Evolutionary conservation across 1,140 invertebrate species (phyloP).

Genomic region (Magallana gigas): DNA sequence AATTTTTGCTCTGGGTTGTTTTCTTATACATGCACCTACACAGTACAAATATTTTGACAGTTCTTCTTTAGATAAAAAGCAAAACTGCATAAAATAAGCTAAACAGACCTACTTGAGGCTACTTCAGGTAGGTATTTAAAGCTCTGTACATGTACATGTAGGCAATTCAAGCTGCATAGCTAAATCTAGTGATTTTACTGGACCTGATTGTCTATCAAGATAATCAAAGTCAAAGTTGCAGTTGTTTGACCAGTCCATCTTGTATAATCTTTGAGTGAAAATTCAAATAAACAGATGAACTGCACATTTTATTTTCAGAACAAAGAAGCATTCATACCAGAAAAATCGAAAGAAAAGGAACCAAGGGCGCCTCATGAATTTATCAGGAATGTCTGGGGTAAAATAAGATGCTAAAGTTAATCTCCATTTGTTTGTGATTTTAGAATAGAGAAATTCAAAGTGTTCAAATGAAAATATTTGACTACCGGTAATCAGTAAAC

Average conservation of each 20-base stretch:
- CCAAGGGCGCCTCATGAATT: slow-evolving; percentile 91
- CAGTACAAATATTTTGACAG: too few species aligned
- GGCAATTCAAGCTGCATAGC: background rate
- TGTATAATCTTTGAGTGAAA: background rate
- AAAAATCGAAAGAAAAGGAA: slow-evolving; percentile 88
- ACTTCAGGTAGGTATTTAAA: background rate
- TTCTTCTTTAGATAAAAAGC: too few species aligned
- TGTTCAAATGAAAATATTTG: too few species aligned
- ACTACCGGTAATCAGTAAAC: too few species aligned
- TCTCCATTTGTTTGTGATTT: too few species aligned
- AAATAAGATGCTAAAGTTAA: background rate
- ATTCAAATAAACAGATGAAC: background rate
- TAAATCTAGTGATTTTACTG: background rate
- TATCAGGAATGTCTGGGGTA: slow-evolving; percentile 87
- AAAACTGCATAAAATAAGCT: too few species aligned
- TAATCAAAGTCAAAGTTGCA: background rate
- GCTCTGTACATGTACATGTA: background rate
- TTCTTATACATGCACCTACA: too few species aligned
- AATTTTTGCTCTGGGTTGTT: too few species aligned
- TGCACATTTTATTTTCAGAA: slow-evolving; percentile 81
- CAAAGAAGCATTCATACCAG: slow-evolving; percentile 92
- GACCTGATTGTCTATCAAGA: background rate
- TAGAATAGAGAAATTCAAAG: too few species aligned
- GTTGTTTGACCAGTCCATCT: too few species aligned
- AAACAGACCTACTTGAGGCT: too few species aligned